Evolutionary conservation across 2,113 vertebrate genomes (phyloP).

Genomic region (Bos taurus): ARS-UCD2.0 NC_037341.1:67232501-67233000

Average conservation of each 20-base stretch:
- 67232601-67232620: neutral
- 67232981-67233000: neutral
- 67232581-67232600: neutral
- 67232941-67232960: neutral
- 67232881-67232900: neutral
- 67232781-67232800: neutral
- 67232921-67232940: neutral
- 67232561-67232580: neutral
- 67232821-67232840: neutral
- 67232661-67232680: neutral
- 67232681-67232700: neutral
- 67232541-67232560: neutral
- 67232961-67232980: neutral
- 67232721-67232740: neutral
- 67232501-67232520: neutral
- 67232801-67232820: neutral
- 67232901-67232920: neutral
- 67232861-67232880: neutral
- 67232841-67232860: neutral
- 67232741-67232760: neutral
- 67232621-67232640: neutral
- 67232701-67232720: neutral
- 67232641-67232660: neutral
- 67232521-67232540: neutral
- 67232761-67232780: neutral